These are phyloP conservation scores for Nezara viridula DNA, from an alignment of 2,888 invertebrate species.

Conservation along the genomic window DNA sequence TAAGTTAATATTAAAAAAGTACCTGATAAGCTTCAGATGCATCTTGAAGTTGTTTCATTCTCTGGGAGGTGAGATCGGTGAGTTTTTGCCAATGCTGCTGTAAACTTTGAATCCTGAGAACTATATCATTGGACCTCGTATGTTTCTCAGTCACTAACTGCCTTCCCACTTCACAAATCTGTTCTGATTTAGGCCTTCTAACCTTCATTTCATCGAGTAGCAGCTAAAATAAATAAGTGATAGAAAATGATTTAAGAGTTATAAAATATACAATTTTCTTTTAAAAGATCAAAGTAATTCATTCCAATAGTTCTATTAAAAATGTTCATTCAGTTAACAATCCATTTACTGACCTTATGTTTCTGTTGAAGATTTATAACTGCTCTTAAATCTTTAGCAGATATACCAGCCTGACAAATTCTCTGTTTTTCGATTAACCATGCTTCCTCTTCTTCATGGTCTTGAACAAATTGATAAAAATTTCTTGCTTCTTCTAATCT, in stretches of 20 bases:
- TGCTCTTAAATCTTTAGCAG: constrained; percentile 92
- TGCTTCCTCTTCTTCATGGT: constrained; percentile 97
- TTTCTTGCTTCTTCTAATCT: constrained; percentile 92
- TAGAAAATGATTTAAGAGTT: constrained; percentile 5
- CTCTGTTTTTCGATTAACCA: constrained; percentile 97
- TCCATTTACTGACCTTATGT: constrained; percentile 79
- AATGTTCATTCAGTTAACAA: not conserved
- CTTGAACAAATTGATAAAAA: constrained; percentile 95
- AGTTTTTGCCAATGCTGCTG: constrained; percentile 91
- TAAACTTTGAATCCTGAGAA: constrained; percentile 82
- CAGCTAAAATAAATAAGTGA: constrained; percentile 64
- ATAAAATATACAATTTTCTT: not conserved
- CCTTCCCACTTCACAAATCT: constrained; percentile 79
- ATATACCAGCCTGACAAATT: constrained; percentile 92
- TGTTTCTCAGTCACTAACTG: constrained; percentile 84
- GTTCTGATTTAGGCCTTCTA: constrained; percentile 79
- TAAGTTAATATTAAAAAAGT: constrained; percentile 52
- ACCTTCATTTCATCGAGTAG: constrained; percentile 90
- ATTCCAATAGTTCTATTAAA: not conserved
- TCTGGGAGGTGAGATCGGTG: constrained; percentile 82
- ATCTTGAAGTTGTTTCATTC: constrained; percentile 84
- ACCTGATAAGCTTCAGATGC: constrained; percentile 93
- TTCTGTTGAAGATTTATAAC: constrained; percentile 92
- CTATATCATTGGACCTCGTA: constrained; percentile 85
- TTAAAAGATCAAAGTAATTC: not conserved